These are phyloP conservation scores for Egretta garzetta DNA, from an alignment of 2,113 vertebrate genomes.

Conservation along the genomic window DNA sequence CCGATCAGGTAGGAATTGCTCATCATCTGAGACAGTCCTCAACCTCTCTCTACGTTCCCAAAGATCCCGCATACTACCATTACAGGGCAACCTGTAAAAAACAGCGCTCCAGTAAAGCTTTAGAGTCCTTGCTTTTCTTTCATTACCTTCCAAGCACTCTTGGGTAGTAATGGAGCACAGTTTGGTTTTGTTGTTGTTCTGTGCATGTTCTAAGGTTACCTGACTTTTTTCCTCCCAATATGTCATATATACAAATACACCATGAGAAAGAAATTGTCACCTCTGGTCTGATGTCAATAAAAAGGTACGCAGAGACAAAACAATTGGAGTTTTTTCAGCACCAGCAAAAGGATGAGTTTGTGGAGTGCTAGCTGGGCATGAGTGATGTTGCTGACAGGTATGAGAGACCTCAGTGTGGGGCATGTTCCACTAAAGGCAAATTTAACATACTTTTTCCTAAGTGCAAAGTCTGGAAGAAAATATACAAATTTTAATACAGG, in stretches of 20 bases:
- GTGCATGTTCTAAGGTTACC: neutral
- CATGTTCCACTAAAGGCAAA: neutral
- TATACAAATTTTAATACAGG: neutral
- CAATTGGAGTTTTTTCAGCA: neutral
- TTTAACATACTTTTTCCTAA: neutral
- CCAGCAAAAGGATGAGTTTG: neutral
- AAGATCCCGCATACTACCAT: rapidly evolving
- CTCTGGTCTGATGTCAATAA: neutral
- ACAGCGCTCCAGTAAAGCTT: neutral
- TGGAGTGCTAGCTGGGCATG: neutral
- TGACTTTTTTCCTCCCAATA: neutral
- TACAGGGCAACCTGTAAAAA: neutral
- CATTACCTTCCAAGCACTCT: neutral
- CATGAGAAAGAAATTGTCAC: neutral
- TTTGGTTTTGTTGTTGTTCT: neutral
- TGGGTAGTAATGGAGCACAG: neutral
- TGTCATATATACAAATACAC: neutral
- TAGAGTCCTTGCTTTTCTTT: neutral
- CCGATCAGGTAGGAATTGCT: neutral
- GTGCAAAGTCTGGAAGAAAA: neutral
- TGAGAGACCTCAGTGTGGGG: neutral
- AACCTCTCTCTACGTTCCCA: neutral
- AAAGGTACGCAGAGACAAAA: neutral
- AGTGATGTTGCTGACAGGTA: neutral
- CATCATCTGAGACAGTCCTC: neutral